Evolutionary conservation across 2,113 vertebrate species (phyloP), one percentile per base, ranked within the genome.

Genomic region (Orycteropus afer): DNA sequence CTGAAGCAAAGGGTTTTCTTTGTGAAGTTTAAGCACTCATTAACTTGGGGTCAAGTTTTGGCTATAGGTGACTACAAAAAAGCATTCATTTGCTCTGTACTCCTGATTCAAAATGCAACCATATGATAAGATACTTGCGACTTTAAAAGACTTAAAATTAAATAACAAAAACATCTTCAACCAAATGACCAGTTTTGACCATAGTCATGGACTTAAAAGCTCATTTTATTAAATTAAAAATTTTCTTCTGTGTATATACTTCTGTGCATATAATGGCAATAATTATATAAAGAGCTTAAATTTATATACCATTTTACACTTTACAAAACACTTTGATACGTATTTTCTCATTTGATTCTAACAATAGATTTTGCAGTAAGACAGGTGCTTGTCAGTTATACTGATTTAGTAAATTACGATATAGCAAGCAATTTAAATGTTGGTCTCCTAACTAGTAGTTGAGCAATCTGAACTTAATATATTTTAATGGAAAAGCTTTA

Each of bases 21-120:
- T 71, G 4, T 55, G 18, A 92, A 93, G 61, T 74, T 96, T 95
- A 97, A 96, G 95, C 83, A 97, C 53, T 94, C 79, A 94, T 90
- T 96, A 96, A 89, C 17, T 93, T 76, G 51, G 91, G 83, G 86
- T 89, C 90, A 88, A 82, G 42, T 85, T 96, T 94, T 93, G 76
- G 93, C 87, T 97, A 81, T n/a, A 95, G 51, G 59, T 77, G 47
- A 96, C 89, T 92, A 83, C 25, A 71, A 90, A 89, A 85, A 67
- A 8, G 65, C 77, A 6, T 69, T 90, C 25, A 51, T 9, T 92
- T 61, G 37, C 23, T 18, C 18, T 84, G 47, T 5, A 59, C 27
- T 74, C 49, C 61, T 86, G 49, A 93, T 51, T 73, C 84, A 15
- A 90, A 97, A 87, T 32, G 34, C 51, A 95, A 57, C 37, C 78